Base-by-base conservation (phyloP, 2,888 invertebrate genomes). In the Eupithecia subumbrata region DNA sequence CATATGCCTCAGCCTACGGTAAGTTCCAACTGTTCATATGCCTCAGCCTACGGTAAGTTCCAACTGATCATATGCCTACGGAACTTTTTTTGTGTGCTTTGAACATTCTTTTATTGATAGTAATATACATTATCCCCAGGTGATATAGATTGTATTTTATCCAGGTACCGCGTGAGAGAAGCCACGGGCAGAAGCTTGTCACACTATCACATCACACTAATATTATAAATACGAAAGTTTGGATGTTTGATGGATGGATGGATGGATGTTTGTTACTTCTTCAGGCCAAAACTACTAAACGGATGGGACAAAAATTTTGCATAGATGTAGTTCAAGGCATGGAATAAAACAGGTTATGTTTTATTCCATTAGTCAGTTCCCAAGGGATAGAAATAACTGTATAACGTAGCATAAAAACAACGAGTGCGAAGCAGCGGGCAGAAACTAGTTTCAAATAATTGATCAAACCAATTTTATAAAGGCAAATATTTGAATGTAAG, bases 1-100 rank as follows among this genome's bases (percentile, higher is more conserved):
- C 88, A 97, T 99, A 83, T 99, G 99, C 89, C 96, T 99, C 48
- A 98, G 98, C 86, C 96, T 98, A 83, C 97, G 99, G 99, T 99
- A 75, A 85, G 85, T 37, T n/a, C 30, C 30, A 30, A 30, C 30
- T 30, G 30, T 30, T 30, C 30, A 30, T 30, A 2, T 30, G 30
- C 30, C 30, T 30, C 30, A 30, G 3, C 30, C 1, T 30, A 30
- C 30, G 30, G 30, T 30, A 3, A 30, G 30, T 30, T 30, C 30
- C 30, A 30, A 30, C 30, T 30, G 30, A 2, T 30, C 30, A 30
- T 3, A 30, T 30, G 30, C 30, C 96, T 98, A 83, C 97, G 99
- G 99, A 83, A 2, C 3, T 30, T 30, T 30, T 30, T 7, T 52
- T n/a, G 9, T n/a, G 9, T 9, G n/a, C 8, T 9, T 56, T 56